Evolutionary conservation across 2,888 invertebrate genomes (phyloP), one percentile per base, ranked within the genome.

Genomic region (Thumatha senex): DNA sequence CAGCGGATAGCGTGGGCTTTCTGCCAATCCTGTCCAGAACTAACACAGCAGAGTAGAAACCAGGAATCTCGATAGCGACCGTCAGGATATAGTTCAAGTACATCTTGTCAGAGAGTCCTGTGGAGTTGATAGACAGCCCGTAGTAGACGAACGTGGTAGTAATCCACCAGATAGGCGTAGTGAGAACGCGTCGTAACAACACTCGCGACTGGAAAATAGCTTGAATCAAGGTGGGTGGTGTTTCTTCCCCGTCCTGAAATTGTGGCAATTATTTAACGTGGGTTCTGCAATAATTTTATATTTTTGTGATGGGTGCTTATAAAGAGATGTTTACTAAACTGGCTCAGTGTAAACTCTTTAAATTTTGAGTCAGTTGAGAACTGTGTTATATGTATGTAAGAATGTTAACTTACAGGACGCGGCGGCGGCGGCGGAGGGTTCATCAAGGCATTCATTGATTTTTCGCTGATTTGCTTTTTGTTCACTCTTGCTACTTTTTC

Each of bases 91-190:
- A 96, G 82, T 96, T 96, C 5, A 95, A 72, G 76, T 96, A 95
- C 78, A 94, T 95, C 68, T 95, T 93, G 15, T 95, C 96, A 4
- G 94, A 93, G 31, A 97, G 85, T 0, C 94, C 92, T 1, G 95
- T 95, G 0, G 96, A 94, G 82, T 96, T 96, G 56, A 96, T 89
- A 11, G 95, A 95, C 15, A 97, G 84, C 0, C 96, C 96, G 69
- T 96, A 96, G 84, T 95, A 97, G 11, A 96, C 94, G 65, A 96
- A 94, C 0, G 95, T 94, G 58, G 95, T 94, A 1, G 96, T 94
- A 44, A 96, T 93, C 96, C 96, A 96, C 87, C 95, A 96, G 63
- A 96, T 92, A 10, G 95, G 95, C 30, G 95, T 95, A 38, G 94
- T 94, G 34, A 93, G 72, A 43, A 95, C 82, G 18, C 95, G 89